Evolutionary conservation across 1,140 invertebrate genomes (phyloP).

Genomic region (Tetramorium alpestre): DNA sequence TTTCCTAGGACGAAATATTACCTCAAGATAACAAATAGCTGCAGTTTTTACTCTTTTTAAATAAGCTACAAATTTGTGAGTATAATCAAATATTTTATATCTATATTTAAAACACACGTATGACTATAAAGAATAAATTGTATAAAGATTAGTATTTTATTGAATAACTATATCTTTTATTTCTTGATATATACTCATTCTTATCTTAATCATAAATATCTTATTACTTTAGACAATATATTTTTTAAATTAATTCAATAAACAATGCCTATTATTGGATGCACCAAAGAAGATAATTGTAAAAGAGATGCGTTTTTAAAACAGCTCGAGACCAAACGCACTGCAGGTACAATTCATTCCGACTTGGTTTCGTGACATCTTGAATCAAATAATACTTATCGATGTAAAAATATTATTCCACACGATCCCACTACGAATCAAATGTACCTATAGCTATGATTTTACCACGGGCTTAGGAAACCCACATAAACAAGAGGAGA

Average conservation of each 20-base stretch:
- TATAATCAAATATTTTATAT: background rate
- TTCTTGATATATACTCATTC: background rate
- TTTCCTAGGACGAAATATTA: background rate
- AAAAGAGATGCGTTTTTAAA: conserved; percentile 66
- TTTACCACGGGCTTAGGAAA: conserved; percentile 12
- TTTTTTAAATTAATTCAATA: background rate
- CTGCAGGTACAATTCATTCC: conserved; percentile 64
- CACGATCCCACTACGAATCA: background rate
- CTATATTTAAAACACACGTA: background rate
- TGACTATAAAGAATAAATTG: background rate
- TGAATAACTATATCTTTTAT: background rate
- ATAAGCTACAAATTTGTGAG: background rate
- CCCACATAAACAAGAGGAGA: conserved; percentile 19
- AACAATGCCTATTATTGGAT: conserved; percentile 74
- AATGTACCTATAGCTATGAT: background rate
- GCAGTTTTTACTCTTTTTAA: no score
- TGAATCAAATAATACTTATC: background rate
- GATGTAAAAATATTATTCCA: conserved; percentile 2
- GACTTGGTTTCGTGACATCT: background rate
- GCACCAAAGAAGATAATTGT: conserved; percentile 78
- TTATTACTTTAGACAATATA: background rate
- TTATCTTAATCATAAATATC: background rate
- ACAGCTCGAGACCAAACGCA: conserved; percentile 26
- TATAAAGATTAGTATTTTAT: background rate
- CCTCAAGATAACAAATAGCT: background rate